Conservation (phyloP, 37 sponge, comb jelly and placozoan genomes). For the Beroe ovata region DNA sequence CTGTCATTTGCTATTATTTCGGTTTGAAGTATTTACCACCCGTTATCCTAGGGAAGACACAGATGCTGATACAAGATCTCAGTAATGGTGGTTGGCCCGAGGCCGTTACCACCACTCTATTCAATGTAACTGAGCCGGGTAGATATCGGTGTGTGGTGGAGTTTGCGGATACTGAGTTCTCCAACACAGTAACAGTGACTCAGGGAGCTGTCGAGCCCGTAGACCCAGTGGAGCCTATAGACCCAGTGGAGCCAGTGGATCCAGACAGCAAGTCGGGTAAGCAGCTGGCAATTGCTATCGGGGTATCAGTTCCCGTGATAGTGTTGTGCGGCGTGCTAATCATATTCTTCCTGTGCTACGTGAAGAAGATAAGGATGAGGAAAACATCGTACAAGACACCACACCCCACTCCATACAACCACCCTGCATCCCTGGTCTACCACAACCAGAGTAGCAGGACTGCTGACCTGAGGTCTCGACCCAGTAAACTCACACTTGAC, state of each 20-base stretch:
- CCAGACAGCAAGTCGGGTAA: not conserved
- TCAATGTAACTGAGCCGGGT: not conserved
- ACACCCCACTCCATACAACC: not conserved
- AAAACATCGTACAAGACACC: not conserved
- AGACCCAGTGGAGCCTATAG: not conserved
- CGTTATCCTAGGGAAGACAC: slow-evolving; percentile 1
- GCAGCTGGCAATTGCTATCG: not conserved
- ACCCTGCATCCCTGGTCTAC: slow-evolving; percentile 35
- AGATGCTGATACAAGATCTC: slow-evolving; percentile 16
- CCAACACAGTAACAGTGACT: slow-evolving; percentile 24
- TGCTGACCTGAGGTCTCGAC: not conserved
- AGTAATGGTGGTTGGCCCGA: slow-evolving; percentile 22
- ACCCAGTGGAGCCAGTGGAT: not conserved
- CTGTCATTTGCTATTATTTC: too few relatives aligned
- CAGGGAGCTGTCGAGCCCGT: not conserved
- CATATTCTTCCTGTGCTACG: not conserved
- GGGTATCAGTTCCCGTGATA: slow-evolving; percentile 14
- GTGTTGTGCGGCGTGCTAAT: not conserved
- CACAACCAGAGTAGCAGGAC: not conserved
- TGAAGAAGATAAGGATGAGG: slow-evolving; percentile 4
- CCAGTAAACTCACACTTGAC: not conserved
- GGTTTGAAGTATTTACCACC: too few relatives aligned
- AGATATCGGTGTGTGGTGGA: slow-evolving; percentile 15
- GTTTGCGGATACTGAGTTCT: slow-evolving; percentile 9
- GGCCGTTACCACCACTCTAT: not conserved